Evolutionary conservation across 2,113 vertebrate genomes (phyloP), one percentile per base, ranked within the genome.

Genomic region (Colaptes auratus): DNA sequence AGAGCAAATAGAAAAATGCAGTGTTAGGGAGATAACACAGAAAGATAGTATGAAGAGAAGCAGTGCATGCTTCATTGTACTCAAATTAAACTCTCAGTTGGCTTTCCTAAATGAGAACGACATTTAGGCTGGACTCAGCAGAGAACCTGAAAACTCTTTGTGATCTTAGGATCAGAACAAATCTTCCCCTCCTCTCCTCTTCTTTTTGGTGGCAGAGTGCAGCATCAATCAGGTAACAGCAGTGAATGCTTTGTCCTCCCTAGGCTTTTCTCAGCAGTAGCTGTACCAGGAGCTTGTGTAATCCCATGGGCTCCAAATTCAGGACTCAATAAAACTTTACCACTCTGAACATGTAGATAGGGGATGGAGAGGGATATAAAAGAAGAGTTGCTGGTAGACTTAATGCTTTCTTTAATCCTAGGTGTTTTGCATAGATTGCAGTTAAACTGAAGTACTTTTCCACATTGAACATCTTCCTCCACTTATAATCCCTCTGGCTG

Each of bases 201-300:
- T 55, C 14, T 14, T n/a, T 6, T 4, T 53, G 21, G 9, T 15
- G 21, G 15, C 53, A 61, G 33, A n/a, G 18, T 35, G 42, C 35
- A 72, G 53, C 44, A 28, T 58, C 46, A 46, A 44, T 9, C 56
- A 13, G 17, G 2, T 1, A 21, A 27, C 48, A 39, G 36, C 39
- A 20, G 5, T 1, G 31, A 77, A 50, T 7, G 4, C 61, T 59
- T 25, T n/a, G 39, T 0, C 36, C 4, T 21, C 1, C 0, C 4
- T 7, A n/a, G 53, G 42, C 30, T 78, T 23, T 78, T 33, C 80
- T 65, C 30, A 13, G 25, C 24, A 8, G 3, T 4, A 58, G 20
- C 50, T 30, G 27, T 60, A 44, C 33, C 46, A 24, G 69, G 35
- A 74, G 15, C 11, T 64, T 3, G 12, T 11, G n/a, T 10, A 46